These are phyloP conservation scores for Reticulitermes speratus DNA, from an alignment of 1,140 invertebrate genomes.

Conservation along the genomic window DNA sequence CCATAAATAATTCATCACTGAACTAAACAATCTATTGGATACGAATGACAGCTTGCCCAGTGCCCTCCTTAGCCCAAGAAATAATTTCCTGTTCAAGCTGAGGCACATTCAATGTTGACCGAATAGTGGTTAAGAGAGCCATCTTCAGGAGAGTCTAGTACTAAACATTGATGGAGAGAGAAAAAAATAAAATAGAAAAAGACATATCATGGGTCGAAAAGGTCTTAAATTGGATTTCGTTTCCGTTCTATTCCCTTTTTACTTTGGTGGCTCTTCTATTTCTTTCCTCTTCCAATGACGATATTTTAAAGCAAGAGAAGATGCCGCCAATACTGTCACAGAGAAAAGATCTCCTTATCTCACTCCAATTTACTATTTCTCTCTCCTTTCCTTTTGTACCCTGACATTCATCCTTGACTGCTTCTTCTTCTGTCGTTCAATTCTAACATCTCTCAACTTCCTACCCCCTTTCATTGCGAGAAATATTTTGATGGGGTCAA, in stretches of 20 bases:
- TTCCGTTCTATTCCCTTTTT: not conserved
- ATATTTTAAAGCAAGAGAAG: not conserved
- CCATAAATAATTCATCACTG: not conserved
- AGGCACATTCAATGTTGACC: not conserved
- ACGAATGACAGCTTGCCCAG: not conserved
- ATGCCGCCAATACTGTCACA: not conserved
- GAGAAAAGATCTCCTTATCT: not conserved
- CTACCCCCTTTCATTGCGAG: not conserved
- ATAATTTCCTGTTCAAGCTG: not conserved
- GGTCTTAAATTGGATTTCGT: conserved; percentile 18
- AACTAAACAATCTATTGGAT: not conserved
- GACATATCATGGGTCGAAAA: conserved; percentile 6
- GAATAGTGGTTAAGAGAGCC: not conserved
- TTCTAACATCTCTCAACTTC: not conserved
- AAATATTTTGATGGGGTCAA: not conserved
- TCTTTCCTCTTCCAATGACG: not conserved
- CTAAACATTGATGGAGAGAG: conserved; percentile 8
- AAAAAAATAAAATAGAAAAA: conserved; percentile 2
- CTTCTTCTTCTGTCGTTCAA: not conserved
- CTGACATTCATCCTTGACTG: conserved; percentile 1
- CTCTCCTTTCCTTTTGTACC: not conserved
- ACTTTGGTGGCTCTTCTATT: not conserved
- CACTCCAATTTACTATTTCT: not conserved
- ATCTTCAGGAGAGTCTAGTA: not conserved
- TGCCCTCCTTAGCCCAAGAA: not conserved